These are phyloP conservation scores for Drosophila hydei DNA, from an alignment of 1,140 invertebrate species.

Conservation along the genomic window DNA sequence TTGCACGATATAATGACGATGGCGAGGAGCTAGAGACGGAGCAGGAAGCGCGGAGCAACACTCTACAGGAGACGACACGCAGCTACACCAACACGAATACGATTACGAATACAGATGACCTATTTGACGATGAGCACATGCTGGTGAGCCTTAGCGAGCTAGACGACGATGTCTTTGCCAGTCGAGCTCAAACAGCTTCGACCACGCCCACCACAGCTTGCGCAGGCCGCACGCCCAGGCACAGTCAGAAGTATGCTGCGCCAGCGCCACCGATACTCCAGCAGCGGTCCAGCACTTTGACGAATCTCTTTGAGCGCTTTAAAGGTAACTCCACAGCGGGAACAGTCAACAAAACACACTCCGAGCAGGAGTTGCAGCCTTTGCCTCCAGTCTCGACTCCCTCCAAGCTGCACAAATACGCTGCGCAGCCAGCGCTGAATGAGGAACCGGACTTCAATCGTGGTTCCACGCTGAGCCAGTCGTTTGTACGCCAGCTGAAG, in stretches of 20 bases:
- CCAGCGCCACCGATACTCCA: constrained; percentile 63
- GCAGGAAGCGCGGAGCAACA: not conserved
- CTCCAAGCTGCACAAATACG: constrained; percentile 52
- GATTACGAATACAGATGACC: constrained; percentile 58
- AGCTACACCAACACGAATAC: constrained; percentile 56
- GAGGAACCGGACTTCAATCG: constrained; percentile 66
- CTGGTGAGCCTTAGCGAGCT: constrained; percentile 73
- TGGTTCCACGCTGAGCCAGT: constrained; percentile 81
- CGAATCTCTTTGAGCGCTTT: constrained; percentile 74
- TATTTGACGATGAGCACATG: constrained; percentile 73
- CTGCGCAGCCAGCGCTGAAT: constrained; percentile 62
- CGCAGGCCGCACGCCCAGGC: constrained; percentile 68
- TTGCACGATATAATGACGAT: constrained; percentile 70
- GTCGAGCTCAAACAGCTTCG: constrained; percentile 54
- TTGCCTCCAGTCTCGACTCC: constrained; percentile 1
- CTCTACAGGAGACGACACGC: constrained; percentile 2
- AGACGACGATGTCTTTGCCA: constrained; percentile 74
- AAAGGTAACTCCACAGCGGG: constrained; percentile 29
- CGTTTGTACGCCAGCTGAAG: constrained; percentile 76
- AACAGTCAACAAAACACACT: constrained; percentile 29
- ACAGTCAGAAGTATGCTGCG: constrained; percentile 60
- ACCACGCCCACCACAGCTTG: constrained; percentile 53
- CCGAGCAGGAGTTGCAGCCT: constrained; percentile 60
- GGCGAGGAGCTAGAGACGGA: constrained; percentile 37
- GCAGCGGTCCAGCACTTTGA: constrained; percentile 66